Conservation (phyloP, 2,888 invertebrate species). For the Agapostemon virescens region DNA sequence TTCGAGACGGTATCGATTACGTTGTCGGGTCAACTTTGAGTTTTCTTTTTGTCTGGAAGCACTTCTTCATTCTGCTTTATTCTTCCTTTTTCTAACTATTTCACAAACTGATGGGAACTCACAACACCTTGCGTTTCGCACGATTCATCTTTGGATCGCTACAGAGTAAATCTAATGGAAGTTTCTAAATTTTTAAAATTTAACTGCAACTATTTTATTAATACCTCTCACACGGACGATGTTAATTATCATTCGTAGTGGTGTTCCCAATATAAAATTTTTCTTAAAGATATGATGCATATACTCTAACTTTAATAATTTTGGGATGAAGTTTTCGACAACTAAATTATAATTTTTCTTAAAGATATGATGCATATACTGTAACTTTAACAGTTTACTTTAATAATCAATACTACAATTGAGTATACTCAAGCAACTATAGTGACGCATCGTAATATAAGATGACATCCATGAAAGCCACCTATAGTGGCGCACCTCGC, state of each 20-base stretch:
- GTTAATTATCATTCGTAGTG: background rate
- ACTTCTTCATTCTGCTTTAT: constrained; percentile 19
- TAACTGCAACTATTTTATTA: background rate
- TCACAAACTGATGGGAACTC: constrained; percentile 39
- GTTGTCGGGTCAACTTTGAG: constrained; percentile 57
- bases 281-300: no score
- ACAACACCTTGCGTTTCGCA: constrained; percentile 31
- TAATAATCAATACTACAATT: no score
- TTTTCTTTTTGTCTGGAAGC: constrained; percentile 47
- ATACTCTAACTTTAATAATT: no score
- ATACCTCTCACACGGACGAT: background rate
- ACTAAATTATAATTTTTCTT: no score
- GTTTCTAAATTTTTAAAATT: background rate
- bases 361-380: no score
- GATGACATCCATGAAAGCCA: no score
- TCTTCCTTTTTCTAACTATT: constrained; percentile 27
- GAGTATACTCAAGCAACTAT: no score
- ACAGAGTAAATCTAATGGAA: background rate
- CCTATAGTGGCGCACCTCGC: no score
- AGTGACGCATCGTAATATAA: no score
- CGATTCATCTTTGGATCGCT: constrained; percentile 26
- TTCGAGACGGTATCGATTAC: constrained; percentile 67
- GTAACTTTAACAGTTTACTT: no score
- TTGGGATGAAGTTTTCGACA: no score
- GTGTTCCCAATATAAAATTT: background rate